Evolutionary conservation across 2,113 vertebrate genomes (phyloP).

Genomic region (Ailuropoda melanoleuca): DNA sequence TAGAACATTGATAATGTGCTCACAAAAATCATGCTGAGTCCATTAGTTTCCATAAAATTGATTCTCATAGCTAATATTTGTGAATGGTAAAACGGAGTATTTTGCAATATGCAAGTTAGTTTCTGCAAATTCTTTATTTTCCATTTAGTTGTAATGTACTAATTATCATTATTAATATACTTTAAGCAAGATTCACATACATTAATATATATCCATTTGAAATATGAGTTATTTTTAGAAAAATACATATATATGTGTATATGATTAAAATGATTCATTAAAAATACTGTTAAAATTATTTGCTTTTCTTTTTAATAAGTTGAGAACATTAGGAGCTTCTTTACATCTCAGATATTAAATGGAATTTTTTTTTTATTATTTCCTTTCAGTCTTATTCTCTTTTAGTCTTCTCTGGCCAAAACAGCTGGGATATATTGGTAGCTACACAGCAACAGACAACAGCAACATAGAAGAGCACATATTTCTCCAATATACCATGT

Average conservation of each 20-base stretch:
- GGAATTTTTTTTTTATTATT: not conserved
- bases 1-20: not conserved
- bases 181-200: not conserved
- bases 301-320: not conserved
- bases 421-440: not conserved
- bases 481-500: not conserved
- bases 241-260: not conserved
- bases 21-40: not conserved
- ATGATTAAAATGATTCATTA: not conserved
- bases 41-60: not conserved
- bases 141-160: not conserved
- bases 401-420: not conserved
- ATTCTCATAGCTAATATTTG: not conserved
- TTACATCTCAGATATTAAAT: not conserved
- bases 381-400: not conserved
- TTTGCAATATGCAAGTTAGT: not conserved
- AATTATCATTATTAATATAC: not conserved
- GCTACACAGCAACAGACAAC: too few relatives aligned
- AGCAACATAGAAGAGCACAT: not conserved
- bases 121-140: not conserved
- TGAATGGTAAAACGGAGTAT: not conserved
- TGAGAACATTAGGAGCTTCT: not conserved
- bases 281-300: not conserved
- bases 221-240: not conserved
- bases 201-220: not conserved